Evolutionary conservation across 2,113 vertebrate genomes (phyloP).

Genomic region (Oophaga pumilio): DNA sequence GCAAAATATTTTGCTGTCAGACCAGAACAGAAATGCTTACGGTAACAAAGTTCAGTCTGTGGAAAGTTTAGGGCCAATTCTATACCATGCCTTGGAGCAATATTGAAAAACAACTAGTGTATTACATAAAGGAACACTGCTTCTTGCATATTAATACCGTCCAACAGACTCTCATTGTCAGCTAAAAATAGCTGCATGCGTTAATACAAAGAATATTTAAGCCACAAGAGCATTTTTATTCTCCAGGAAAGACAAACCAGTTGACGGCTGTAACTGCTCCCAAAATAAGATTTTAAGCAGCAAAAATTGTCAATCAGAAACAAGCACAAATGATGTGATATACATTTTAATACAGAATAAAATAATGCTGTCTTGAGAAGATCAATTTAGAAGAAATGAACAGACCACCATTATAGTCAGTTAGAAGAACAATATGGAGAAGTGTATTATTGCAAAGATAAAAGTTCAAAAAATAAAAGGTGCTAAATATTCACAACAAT

Average conservation of each 20-base stretch:
- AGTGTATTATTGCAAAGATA: too few relatives aligned
- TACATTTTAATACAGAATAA: not conserved
- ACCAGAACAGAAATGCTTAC: too few relatives aligned
- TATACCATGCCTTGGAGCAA: constrained; percentile 68
- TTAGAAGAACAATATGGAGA: too few relatives aligned
- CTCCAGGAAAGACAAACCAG: not conserved
- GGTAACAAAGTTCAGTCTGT: not conserved
- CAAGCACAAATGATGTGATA: not conserved
- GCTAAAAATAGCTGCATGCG: constrained; percentile 77
- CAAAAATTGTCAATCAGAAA: not conserved
- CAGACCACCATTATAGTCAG: too few relatives aligned
- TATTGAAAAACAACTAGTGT: constrained; percentile 74
- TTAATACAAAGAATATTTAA: constrained; percentile 76
- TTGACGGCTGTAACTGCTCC: not conserved
- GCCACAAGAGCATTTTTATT: constrained; percentile 66
- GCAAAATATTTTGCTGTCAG: too few relatives aligned
- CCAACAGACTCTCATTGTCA: constrained; percentile 85
- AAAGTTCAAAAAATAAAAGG: too few relatives aligned
- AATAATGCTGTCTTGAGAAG: too few relatives aligned
- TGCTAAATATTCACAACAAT: too few relatives aligned
- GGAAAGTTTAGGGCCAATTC: not conserved
- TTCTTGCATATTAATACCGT: constrained; percentile 86
- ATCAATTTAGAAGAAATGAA: too few relatives aligned
- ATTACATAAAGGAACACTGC: constrained; percentile 72
- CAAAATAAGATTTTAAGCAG: not conserved